Evolutionary conservation across 2,888 invertebrate species (phyloP).

Genomic region (Euspilapteryx auroguttella): DNA sequence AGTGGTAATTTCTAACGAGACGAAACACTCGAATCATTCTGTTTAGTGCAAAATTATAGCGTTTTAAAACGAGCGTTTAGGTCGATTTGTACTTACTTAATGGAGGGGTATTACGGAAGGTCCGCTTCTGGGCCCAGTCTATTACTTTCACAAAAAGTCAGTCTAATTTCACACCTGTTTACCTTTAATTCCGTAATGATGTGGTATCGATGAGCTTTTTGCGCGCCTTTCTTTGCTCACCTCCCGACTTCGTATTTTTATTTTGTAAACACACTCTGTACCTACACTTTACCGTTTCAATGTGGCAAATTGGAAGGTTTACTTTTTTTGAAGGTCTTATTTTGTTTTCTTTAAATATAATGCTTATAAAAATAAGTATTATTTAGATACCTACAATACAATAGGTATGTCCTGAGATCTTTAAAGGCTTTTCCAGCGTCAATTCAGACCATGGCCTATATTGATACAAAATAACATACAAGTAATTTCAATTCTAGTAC

Average conservation of each 20-base stretch:
- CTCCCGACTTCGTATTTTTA: slow-evolving; percentile 12
- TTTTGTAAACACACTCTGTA: not conserved
- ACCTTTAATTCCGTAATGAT: slow-evolving; percentile 49
- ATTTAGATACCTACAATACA: no score
- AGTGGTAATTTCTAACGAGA: slow-evolving; percentile 51
- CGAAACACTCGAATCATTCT: slow-evolving; percentile 43
- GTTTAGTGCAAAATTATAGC: slow-evolving; percentile 58
- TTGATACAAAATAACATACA: no score
- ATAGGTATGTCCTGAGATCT: no score
- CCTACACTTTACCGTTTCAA: no score
- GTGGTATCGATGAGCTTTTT: slow-evolving; percentile 33
- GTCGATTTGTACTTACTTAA: slow-evolving; percentile 38
- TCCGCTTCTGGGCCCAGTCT: slow-evolving; percentile 41
- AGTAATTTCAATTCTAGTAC: no score
- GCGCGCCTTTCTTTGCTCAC: slow-evolving; percentile 22
- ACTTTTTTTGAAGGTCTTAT: no score
- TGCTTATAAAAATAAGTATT: no score
- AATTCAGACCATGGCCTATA: no score
- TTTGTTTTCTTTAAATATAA: no score
- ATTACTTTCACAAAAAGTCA: slow-evolving; percentile 46
- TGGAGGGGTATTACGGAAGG: slow-evolving; percentile 38
- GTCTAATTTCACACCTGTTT: slow-evolving; percentile 60
- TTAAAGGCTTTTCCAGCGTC: no score
- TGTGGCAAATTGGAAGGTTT: no score
- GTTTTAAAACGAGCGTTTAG: slow-evolving; percentile 51